A percentile compares a stretch with the other conserved stretches of the same genome.
Evolutionary conservation across 2,888 invertebrate genomes (phyloP).

Genomic region (Ischnura elegans): DNA sequence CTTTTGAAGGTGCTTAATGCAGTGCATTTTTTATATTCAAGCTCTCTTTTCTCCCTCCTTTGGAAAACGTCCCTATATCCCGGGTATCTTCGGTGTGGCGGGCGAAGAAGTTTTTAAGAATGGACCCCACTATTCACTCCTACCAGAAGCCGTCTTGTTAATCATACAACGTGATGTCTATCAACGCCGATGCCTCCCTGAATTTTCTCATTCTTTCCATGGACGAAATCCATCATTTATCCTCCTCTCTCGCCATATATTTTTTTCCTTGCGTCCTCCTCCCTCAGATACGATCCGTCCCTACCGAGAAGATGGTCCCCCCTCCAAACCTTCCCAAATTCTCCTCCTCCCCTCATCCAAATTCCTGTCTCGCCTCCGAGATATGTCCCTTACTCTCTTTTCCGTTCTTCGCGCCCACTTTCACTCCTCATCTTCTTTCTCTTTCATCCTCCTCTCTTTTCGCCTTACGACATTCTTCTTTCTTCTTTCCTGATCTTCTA

Average conservation of each 20-base stretch:
- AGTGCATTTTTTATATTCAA: too few species aligned
- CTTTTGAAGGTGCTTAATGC: too few species aligned
- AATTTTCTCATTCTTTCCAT: conserved; percentile 22
- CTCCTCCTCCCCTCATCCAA: background rate
- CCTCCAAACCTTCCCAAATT: background rate
- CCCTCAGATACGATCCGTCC: too few species aligned
- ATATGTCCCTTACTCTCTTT: background rate
- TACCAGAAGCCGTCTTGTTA: conserved; percentile 15
- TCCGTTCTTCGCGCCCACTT: background rate
- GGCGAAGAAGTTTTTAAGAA: background rate
- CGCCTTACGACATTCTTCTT: too few species aligned
- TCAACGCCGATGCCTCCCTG: background rate
- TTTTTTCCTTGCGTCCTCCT: background rate
- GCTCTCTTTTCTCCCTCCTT: too few species aligned
- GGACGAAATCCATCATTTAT: conserved; percentile 39
- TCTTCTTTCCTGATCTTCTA: too few species aligned
- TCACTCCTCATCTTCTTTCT: background rate
- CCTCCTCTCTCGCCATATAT: background rate
- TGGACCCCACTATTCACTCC: background rate
- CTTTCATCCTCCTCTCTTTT: background rate
- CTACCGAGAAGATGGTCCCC: too few species aligned
- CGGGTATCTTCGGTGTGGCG: background rate
- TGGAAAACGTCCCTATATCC: too few species aligned
- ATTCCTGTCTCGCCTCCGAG: background rate
- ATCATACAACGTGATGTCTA: conserved; percentile 11